Base-by-base conservation (phyloP, 2,888 invertebrate genomes). In the Thalpophila matura region DNA sequence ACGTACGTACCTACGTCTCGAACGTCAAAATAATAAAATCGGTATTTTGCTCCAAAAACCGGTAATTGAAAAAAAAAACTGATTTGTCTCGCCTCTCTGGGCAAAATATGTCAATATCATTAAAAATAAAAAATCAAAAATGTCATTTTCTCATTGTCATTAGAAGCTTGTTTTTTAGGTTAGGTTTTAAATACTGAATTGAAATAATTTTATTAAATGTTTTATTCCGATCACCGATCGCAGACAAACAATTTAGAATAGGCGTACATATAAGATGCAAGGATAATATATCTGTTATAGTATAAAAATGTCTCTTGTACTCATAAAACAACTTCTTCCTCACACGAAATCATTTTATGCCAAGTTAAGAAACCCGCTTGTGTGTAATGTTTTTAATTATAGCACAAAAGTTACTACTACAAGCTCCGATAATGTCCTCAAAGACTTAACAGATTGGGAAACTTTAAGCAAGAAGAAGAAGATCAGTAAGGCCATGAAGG, bases 401-500 rank as follows among this genome's bases (percentile, higher is more conserved):
- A 89, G 86, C 66, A 83, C 82, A 10, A 87, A 80, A 61, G 69
- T 71, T 42, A 77, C 82, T n/a, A 22, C 38, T 14, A 75, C 71
- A 12, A 75, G 67, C 49, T 33, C 81, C 2, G 77, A 83, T 27
- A 83, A 87, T 81, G 79, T 81, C 59, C 79, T 86, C 20, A 83
- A 89, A 68, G 87, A 86, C 66, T 79, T 91, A 49, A 90, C 91
- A 4, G 91, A 94, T 64, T 95, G 94, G 92, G 94, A 94, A 74
- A 90, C 91, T 12, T 76, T 94, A 31, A 91, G 82, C 50, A 93
- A 91, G 75, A 96, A 95, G 80, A 96, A 96, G 81, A 96, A 96
- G 84, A 95, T 97, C 4, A 98, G 97, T 89, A 98, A 97, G 94
- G 98, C 98, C 6, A 99, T 99, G 99, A 96, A 96, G 88, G 96